These are phyloP conservation scores for Lepidurus arcticus DNA, from an alignment of 1,140 invertebrate genomes.

Conservation along the genomic window DNA sequence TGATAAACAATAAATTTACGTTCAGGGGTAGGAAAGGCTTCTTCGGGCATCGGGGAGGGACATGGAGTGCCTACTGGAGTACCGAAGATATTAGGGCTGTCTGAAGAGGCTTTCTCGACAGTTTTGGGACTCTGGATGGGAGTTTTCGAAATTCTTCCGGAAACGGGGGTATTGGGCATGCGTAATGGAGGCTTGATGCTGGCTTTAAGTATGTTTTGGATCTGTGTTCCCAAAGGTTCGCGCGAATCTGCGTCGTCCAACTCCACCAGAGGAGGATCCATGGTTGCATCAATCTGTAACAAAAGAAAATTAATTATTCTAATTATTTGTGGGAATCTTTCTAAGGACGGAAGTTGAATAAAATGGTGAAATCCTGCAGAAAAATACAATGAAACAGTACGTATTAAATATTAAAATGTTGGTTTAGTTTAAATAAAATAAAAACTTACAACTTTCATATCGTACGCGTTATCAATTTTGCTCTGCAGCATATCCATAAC, in stretches of 20 bases:
- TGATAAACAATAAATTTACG: no score
- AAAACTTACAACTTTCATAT: not conserved
- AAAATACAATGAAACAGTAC: no score
- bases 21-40: no score
- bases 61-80: not conserved
- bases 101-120: not conserved
- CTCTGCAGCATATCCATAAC: not conserved
- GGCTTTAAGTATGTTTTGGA: not conserved
- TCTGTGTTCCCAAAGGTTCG: not conserved
- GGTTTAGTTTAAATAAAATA: not conserved
- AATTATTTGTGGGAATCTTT: not conserved
- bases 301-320: not conserved
- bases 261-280: not conserved
- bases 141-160: not conserved
- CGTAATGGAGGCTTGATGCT: not conserved
- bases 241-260: not conserved
- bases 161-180: not conserved
- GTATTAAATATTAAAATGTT: no score
- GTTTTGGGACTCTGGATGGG: not conserved
- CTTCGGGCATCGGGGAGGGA: no score
- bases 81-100: not conserved
- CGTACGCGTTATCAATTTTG: not conserved
- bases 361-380: no score
- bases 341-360: no score
- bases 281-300: not conserved